Conservation (phyloP, 2,797 vertebrate species). For the Scolopax bukidnonensis region DNA sequence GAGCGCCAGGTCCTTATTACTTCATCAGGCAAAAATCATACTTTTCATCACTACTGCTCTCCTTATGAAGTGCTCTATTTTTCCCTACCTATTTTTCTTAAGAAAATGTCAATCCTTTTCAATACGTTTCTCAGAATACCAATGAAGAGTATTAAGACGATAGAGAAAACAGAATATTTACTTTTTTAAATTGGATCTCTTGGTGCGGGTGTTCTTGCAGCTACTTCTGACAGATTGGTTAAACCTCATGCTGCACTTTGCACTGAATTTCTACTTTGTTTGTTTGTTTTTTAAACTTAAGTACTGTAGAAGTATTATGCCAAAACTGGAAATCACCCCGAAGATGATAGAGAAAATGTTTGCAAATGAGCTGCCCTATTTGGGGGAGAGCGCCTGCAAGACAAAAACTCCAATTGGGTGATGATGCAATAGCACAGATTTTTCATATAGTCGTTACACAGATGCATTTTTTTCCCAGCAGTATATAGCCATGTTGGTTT, state of each 20-base stretch:
- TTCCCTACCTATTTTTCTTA: neutral
- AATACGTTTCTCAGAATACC: neutral
- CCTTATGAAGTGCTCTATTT: neutral
- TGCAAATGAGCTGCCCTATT: neutral
- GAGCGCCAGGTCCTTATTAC: neutral
- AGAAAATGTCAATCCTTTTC: neutral
- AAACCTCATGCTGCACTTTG: neutral
- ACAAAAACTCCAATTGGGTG: neutral
- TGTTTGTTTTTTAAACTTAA: neutral
- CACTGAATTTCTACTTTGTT: neutral
- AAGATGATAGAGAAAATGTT: neutral
- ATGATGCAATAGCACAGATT: neutral
- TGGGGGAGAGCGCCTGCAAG: neutral
- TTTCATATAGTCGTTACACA: neutral
- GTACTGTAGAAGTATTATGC: neutral
- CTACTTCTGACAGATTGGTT: neutral
- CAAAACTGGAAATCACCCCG: neutral
- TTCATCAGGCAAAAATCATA: constrained; percentile 18
- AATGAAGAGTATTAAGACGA: neutral
- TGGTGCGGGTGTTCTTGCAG: neutral
- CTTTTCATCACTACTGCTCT: neutral
- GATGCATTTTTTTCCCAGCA: fast-evolving
- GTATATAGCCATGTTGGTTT: neutral
- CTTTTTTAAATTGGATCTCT: neutral
- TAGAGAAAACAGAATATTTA: neutral